phyloP scores from a whole-genome alignment of 1,140 invertebrate species.

The Drosophila pectinifera region DNA sequence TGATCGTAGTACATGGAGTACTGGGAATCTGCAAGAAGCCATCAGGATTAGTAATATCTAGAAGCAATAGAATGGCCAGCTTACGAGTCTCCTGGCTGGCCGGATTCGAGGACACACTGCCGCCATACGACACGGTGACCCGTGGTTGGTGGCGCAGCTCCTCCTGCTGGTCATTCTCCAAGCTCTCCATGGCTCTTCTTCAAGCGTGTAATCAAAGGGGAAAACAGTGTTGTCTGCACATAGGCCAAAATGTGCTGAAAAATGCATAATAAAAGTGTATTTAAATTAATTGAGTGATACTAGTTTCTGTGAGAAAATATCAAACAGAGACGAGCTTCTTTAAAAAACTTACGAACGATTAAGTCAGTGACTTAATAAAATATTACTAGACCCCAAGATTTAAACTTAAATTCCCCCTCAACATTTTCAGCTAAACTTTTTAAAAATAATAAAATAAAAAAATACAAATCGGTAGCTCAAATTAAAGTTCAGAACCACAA shows the following conservation, averaged over 20 bases:
- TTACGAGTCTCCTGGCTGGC: constrained; percentile 52
- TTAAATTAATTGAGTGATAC: constrained; percentile 5
- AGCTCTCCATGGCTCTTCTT: constrained; percentile 26
- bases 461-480: constrained; percentile 2
- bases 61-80: neutral
- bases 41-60: neutral
- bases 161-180: constrained; percentile 76
- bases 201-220: neutral
- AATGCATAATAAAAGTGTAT: constrained; percentile 7
- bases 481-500: constrained; percentile 11
- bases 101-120: constrained; percentile 40
- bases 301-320: constrained; percentile 4
- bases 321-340: neutral
- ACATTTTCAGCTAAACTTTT: neutral
- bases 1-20: constrained; percentile 41
- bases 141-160: constrained; percentile 62
- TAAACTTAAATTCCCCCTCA: neutral
- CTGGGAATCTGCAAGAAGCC: constrained; percentile 31
- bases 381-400: neutral
- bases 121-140: constrained; percentile 42
- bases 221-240: constrained; percentile 13
- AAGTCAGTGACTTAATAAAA: too few species aligned
- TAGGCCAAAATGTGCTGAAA: constrained; percentile 31
- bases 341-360: neutral
- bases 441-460: neutral